These are phyloP conservation scores for Megalops cyprinoides DNA, from an alignment of 2,797 vertebrate genomes.

Conservation along the genomic window DNA sequence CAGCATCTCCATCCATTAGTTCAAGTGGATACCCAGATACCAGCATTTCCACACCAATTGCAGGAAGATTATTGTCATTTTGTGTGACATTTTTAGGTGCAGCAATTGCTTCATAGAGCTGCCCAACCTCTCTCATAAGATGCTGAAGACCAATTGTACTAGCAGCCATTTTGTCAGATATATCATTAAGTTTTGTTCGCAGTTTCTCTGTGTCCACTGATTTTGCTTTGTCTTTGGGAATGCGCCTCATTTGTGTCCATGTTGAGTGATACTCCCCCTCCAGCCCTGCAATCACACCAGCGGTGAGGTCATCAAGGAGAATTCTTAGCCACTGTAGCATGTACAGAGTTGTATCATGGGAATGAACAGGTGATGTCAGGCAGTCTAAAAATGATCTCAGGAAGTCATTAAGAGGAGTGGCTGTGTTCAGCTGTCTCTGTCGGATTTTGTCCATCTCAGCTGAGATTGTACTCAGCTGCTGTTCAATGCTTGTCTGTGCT, in stretches of 20 bases:
- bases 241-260: slow-evolving; percentile 14
- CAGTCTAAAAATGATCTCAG: slow-evolving; percentile 27
- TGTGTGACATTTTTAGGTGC: neutral
- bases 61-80: neutral
- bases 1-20: slow-evolving; percentile 42
- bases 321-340: slow-evolving; percentile 34
- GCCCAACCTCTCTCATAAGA: slow-evolving; percentile 34
- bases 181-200: neutral
- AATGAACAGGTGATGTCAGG: neutral
- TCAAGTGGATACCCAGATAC: slow-evolving; percentile 36
- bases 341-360: slow-evolving; percentile 27
- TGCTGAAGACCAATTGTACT: slow-evolving; percentile 15
- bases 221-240: neutral
- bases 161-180: neutral
- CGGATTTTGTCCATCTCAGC: neutral
- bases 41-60: slow-evolving; percentile 32
- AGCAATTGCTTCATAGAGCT: slow-evolving; percentile 22
- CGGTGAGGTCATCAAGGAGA: slow-evolving; percentile 16
- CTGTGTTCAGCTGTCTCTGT: neutral
- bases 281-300: slow-evolving; percentile 20
- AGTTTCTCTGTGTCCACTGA: neutral
- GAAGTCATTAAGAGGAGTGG: slow-evolving; percentile 16
- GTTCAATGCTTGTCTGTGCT: slow-evolving; percentile 15
- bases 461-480: neutral
- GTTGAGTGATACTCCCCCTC: slow-evolving; percentile 20